Evolutionary conservation across 2,888 invertebrate species (phyloP), one percentile per base, ranked within the genome.

Genomic region (Stenolophus ochropezus): DNA sequence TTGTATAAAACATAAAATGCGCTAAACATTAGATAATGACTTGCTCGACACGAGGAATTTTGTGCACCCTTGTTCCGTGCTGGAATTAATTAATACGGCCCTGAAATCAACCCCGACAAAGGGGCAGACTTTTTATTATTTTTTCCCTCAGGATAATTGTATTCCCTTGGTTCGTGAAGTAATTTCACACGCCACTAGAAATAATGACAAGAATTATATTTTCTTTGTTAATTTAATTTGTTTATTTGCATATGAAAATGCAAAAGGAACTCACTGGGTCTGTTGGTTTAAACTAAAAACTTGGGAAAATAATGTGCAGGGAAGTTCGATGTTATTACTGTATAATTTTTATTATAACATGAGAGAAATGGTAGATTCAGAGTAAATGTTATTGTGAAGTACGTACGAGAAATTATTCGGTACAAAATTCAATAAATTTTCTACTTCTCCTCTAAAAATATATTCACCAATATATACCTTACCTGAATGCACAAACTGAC

Each of bases 151-250:
- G 23, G 51, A 51, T 73, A 73, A 49, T 73, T 73, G 47, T 73
- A 73, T 73, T 73, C 73, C 73, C 73, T 51, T 73, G 73, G 47
- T 73, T 73, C 47, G 49, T 47, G 73, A 73, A 49, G 73, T 73
- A 73, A 73, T 73, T 73, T 73, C 73, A 73, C 73, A 73, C 23
- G 73, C 73, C 51, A 73, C 73, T 73, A 73, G 49, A 73, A 49
- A 73, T 73, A 73, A 73, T 73, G 73, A 73, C 73, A 73, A 51
- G 21, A 47, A 49, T 73, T 51, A 73, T 73, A 49, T 51, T 73
- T 73, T 49, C 73, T 73, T 73, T 73, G 73, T 73, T 73, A 73
- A 73, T 73, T 73, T 73, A 73, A 73, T 73, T 71, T 73, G 47
- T 73, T 51, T 73, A 73, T 73, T 73, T 73, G 73, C 49, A 73